phyloP scores from a whole-genome alignment of 2,113 vertebrate species.

The Heterocephalus glaber region DNA sequence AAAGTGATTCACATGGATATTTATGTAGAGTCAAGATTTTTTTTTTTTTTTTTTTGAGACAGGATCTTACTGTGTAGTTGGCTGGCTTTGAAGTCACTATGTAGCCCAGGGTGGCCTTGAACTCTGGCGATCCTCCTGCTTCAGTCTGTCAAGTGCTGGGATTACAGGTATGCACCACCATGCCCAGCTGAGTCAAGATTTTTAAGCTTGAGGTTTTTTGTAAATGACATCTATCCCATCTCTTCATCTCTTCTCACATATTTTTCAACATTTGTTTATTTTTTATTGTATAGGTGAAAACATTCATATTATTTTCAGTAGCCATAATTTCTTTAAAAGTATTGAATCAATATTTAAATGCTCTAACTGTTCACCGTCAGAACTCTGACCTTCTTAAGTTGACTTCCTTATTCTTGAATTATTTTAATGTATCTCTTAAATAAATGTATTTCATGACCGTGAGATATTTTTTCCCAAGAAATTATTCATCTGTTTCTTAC shows the following conservation, averaged over 20 bases:
- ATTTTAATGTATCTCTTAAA: background rate
- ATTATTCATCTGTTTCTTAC: background rate
- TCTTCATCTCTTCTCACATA: background rate
- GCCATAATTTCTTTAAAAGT: background rate
- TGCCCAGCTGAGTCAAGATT: background rate
- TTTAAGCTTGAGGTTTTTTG: background rate
- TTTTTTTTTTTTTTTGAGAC: no score
- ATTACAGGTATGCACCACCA: no score
- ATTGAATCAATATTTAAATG: slow-evolving; percentile 1
- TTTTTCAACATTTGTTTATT: background rate
- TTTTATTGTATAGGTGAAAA: background rate
- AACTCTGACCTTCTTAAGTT: background rate
- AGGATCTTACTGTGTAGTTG: no score
- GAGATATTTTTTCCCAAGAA: background rate
- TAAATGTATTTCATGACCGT: background rate
- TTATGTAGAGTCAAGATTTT: background rate
- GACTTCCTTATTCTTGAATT: slow-evolving; percentile 37
- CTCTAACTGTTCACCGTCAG: background rate
- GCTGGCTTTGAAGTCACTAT: no score
- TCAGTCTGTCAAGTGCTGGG: no score
- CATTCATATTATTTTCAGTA: background rate
- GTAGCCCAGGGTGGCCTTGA: no score
- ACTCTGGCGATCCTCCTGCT: no score
- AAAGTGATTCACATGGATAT: background rate
- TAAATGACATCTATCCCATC: background rate